Conservation (phyloP, 2,797 vertebrate genomes). For the Eidolon dupreanum region DNA sequence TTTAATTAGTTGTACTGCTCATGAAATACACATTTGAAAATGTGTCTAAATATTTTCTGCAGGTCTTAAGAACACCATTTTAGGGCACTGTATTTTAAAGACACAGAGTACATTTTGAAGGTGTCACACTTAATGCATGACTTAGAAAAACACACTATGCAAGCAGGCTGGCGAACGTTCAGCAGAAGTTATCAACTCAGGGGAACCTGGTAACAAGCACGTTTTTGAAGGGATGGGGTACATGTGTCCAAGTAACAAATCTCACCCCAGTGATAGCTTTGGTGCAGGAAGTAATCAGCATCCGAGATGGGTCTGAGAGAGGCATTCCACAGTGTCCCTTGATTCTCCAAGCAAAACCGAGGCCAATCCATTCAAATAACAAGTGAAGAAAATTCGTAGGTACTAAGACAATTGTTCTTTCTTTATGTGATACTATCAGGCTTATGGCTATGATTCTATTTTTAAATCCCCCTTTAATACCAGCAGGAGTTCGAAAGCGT, state of each 20-base stretch:
- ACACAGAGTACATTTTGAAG: constrained; percentile 41
- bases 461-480: constrained; percentile 79
- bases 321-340: constrained; percentile 62
- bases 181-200: constrained; percentile 55
- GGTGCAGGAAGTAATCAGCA: constrained; percentile 45
- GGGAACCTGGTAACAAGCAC: constrained; percentile 18
- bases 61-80: constrained; percentile 53
- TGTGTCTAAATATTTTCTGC: constrained; percentile 55
- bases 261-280: constrained; percentile 58
- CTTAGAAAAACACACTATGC: constrained; percentile 49
- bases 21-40: constrained; percentile 65
- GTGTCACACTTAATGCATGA: constrained; percentile 35
- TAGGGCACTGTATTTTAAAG: constrained; percentile 49
- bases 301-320: constrained; percentile 45
- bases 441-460: constrained; percentile 79
- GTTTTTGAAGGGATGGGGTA: constrained; percentile 48
- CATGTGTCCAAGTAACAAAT: constrained; percentile 36
- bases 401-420: constrained; percentile 58
- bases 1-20: constrained; percentile 65
- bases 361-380: constrained; percentile 46
- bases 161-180: constrained; percentile 50
- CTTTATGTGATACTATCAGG: constrained; percentile 53
- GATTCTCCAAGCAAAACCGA: constrained; percentile 55
- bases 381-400: constrained; percentile 51
- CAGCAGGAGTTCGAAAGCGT: constrained; percentile 72